These are phyloP conservation scores for Phylloscopus trochilus DNA, from an alignment of 2,113 vertebrate genomes.

Conservation along the genomic window DNA sequence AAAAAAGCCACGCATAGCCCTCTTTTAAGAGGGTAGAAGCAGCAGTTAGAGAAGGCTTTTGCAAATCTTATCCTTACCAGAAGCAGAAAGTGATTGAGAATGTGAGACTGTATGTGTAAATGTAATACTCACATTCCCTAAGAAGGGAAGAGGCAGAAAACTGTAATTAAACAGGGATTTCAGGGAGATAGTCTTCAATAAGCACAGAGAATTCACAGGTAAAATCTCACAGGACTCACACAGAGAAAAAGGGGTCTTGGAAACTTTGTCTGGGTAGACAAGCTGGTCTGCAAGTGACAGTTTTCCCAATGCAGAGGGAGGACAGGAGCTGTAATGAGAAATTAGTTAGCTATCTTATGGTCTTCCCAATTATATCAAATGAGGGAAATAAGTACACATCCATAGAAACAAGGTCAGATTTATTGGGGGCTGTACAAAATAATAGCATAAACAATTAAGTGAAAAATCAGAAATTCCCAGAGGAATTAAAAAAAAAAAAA, in stretches of 20 bases:
- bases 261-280: neutral
- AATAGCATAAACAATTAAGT: neutral
- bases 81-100: neutral
- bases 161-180: neutral
- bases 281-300: neutral
- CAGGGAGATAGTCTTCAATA: neutral
- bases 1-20: neutral
- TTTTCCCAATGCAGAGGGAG: neutral
- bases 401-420: neutral
- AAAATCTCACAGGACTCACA: neutral
- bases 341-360: neutral
- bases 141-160: neutral
- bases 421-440: neutral
- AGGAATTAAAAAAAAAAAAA: rapidly evolving
- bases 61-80: neutral
- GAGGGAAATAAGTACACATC: neutral
- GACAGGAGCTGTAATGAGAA: neutral
- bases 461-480: neutral
- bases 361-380: neutral
- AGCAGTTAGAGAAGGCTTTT: neutral
- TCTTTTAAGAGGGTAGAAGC: neutral
- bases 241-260: neutral
- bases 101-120: neutral
- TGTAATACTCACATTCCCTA: neutral
- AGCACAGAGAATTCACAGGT: neutral